phyloP scores from a whole-genome alignment of 1,140 invertebrate species.

The Drosophila kepulauana region DNA sequence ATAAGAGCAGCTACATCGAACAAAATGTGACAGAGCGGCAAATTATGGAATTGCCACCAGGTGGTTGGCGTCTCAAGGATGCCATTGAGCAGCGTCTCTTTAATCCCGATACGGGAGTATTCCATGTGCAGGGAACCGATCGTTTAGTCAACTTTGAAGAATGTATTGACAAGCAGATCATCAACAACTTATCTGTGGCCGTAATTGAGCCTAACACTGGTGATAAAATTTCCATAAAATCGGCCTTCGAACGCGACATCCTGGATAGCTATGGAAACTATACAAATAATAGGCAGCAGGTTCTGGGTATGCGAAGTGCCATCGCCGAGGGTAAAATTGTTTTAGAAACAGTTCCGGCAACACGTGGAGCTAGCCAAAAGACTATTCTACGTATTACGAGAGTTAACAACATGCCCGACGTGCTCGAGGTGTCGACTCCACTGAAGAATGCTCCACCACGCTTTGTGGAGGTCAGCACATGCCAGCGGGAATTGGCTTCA shows the following conservation, averaged over 20 bases:
- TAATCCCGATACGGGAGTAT: constrained; percentile 92
- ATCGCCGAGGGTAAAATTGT: constrained; percentile 89
- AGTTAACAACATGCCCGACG: constrained; percentile 87
- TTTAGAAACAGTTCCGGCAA: constrained; percentile 85
- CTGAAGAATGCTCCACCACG: constrained; percentile 82
- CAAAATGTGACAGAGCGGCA: constrained; percentile 77
- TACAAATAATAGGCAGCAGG: constrained; percentile 86
- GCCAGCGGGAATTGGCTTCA: constrained; percentile 86
- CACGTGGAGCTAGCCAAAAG: constrained; percentile 81
- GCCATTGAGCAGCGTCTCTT: constrained; percentile 92
- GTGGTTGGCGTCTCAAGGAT: constrained; percentile 92
- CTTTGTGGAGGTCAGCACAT: constrained; percentile 74
- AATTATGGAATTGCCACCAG: constrained; percentile 90
- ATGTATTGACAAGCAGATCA: constrained; percentile 93
- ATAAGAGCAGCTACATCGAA: constrained; percentile 78
- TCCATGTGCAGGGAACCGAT: constrained; percentile 95
- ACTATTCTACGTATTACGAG: constrained; percentile 76
- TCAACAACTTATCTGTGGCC: constrained; percentile 92
- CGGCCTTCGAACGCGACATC: constrained; percentile 92
- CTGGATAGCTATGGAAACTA: constrained; percentile 92
- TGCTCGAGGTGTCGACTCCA: constrained; percentile 88
- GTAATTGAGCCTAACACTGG: constrained; percentile 91
- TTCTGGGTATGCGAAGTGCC: constrained; percentile 91
- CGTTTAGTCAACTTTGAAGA: constrained; percentile 94
- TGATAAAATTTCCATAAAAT: constrained; percentile 89